Percentiles rank a stretch among this genome's conserved stretches.
phyloP scores from a whole-genome alignment of 2,113 vertebrate genomes.

The Prietella phreatophila region DNA sequence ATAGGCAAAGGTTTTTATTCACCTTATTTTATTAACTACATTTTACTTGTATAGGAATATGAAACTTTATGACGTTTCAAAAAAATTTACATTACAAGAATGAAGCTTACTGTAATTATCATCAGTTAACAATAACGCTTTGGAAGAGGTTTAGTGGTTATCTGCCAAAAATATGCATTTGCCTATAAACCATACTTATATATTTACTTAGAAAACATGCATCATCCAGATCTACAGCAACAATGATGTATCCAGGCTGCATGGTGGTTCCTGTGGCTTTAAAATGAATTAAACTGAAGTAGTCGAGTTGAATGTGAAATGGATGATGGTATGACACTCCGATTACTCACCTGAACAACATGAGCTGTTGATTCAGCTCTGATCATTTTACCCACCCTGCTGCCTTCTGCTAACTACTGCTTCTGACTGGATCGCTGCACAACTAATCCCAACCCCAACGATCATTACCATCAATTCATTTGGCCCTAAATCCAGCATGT shows the following conservation, averaged over 20 bases:
- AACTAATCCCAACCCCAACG: not conserved
- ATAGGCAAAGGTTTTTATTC: too few species aligned
- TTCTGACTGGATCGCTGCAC: not conserved
- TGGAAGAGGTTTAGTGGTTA: too few species aligned
- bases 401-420: not conserved
- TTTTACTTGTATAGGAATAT: too few species aligned
- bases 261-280: not conserved
- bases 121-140: too few species aligned
- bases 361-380: conserved; percentile 5
- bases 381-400: not conserved
- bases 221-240: not conserved
- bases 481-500: not conserved
- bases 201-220: not conserved
- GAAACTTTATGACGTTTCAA: too few species aligned
- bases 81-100: too few species aligned
- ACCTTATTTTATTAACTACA: too few species aligned
- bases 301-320: not conserved
- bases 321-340: not conserved
- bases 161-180: not conserved
- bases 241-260: not conserved
- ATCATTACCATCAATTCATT: not conserved
- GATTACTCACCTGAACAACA: not conserved
- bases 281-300: not conserved
- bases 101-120: too few species aligned
- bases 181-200: too few species aligned